These are phyloP conservation scores for Tenodera sinensis DNA, from an alignment of 2,888 invertebrate genomes.

Conservation along the genomic window DNA sequence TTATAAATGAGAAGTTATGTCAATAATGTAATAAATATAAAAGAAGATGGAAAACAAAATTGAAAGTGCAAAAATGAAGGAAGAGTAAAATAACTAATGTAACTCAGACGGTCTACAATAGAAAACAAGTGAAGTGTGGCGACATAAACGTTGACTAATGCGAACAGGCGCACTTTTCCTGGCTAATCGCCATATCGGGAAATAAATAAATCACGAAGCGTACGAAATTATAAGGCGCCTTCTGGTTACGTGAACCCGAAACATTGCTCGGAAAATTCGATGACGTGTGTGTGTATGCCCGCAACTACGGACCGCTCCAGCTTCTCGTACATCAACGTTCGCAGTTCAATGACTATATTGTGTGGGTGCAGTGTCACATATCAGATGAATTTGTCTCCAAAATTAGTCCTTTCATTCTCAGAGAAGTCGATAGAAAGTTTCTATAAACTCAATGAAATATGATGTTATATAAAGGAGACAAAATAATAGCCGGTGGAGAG, in stretches of 20 bases:
- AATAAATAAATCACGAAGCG: not conserved
- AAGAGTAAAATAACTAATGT: too few species aligned
- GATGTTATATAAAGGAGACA: too few species aligned
- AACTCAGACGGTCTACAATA: not conserved
- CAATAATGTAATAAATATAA: too few species aligned
- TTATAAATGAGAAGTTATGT: too few species aligned
- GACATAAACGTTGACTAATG: not conserved
- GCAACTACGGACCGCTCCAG: not conserved
- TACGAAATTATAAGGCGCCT: not conserved
- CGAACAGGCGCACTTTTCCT: not conserved
- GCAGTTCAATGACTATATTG: not conserved
- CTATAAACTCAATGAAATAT: not conserved
- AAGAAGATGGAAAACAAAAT: too few species aligned
- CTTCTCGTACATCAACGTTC: not conserved
- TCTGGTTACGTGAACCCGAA: not conserved
- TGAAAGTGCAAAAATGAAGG: too few species aligned
- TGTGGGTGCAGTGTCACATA: not conserved
- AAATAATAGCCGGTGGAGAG: not conserved
- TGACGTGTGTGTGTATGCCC: not conserved
- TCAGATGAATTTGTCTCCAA: not conserved
- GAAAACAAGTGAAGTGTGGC: not conserved
- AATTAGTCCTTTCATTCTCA: not conserved
- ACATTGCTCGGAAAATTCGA: not conserved
- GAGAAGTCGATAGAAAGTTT: not conserved
- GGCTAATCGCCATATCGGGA: not conserved